phyloP scores from a whole-genome alignment of 2,888 invertebrate species.

The Thereva unica region DNA sequence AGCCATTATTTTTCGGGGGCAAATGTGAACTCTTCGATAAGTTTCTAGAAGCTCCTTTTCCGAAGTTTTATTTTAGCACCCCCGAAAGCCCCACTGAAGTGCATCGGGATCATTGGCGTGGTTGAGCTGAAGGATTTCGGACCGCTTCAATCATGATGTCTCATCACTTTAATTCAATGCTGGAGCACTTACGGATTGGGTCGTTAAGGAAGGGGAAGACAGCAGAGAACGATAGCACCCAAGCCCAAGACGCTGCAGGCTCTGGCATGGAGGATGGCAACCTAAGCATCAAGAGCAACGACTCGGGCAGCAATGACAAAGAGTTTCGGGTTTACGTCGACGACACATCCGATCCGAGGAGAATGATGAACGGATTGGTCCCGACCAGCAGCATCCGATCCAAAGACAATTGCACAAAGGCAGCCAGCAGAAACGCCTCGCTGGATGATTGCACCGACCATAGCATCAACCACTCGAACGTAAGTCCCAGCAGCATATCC shows the following conservation, averaged over 20 bases:
- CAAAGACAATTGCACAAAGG: neutral
- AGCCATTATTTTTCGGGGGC: no score
- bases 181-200: slow-evolving; percentile 55
- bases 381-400: neutral
- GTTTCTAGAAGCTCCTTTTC: no score
- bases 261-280: neutral
- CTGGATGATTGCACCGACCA: slow-evolving; percentile 2
- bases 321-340: slow-evolving; percentile 22
- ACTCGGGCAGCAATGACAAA: slow-evolving; percentile 4
- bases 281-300: neutral
- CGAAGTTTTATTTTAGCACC: no score
- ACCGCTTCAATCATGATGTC: slow-evolving; percentile 50
- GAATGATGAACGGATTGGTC: slow-evolving; percentile 14
- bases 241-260: neutral
- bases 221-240: slow-evolving; percentile 40
- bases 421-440: neutral
- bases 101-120: no score
- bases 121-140: no score
- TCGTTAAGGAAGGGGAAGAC: slow-evolving; percentile 41
- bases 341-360: neutral
- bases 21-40: no score
- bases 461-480: neutral
- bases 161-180: slow-evolving; percentile 56
- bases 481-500: slow-evolving; percentile 11
- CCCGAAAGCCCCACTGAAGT: no score